phyloP scores from a whole-genome alignment of 2,797 vertebrate genomes.

The Eutrigla gurnardus region DNA sequence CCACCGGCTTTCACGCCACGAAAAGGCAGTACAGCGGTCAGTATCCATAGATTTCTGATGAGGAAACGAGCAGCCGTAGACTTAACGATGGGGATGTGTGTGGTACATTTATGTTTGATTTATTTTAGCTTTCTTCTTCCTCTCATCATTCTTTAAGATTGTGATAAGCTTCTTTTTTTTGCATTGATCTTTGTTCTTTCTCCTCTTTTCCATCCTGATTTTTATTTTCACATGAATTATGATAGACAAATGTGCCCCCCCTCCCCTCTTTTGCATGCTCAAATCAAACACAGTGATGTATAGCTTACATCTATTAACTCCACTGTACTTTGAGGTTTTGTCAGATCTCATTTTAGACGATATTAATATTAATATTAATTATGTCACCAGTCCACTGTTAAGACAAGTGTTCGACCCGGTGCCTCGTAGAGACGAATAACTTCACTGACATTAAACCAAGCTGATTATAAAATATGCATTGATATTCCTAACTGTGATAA shows the following conservation, averaged over 20 bases:
- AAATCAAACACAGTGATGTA: slow-evolving; percentile 30
- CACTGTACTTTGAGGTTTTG: slow-evolving; percentile 57
- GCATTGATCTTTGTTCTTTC: slow-evolving; percentile 61
- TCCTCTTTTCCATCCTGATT: slow-evolving; percentile 50
- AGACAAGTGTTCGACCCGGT: slow-evolving; percentile 70
- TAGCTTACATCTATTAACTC: slow-evolving; percentile 40
- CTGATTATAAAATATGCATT: slow-evolving; percentile 52
- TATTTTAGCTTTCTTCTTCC: slow-evolving; percentile 58
- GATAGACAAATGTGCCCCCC: slow-evolving; percentile 38
- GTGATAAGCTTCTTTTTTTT: slow-evolving; percentile 67
- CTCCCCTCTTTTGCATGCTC: slow-evolving; percentile 36
- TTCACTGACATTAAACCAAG: slow-evolving; percentile 58
- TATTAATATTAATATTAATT: slow-evolving; percentile 34
- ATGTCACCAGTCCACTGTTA: slow-evolving; percentile 62
- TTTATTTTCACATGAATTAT: slow-evolving; percentile 55
- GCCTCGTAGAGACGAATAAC: slow-evolving; percentile 62
- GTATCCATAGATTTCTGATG: slow-evolving; percentile 96
- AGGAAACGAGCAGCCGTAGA: slow-evolving; percentile 76
- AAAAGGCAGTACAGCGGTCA: slow-evolving; percentile 99
- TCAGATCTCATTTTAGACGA: slow-evolving; percentile 53
- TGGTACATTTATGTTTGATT: slow-evolving; percentile 61
- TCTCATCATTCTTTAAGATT: slow-evolving; percentile 55
- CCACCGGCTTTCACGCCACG: slow-evolving; percentile 96
- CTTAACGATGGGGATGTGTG: slow-evolving; percentile 60
- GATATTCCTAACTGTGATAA: slow-evolving; percentile 51